Percentiles rank a stretch among this genome's conserved stretches.
Evolutionary conservation across 2,797 vertebrate species (phyloP).

Genomic region (Sebastiscus albofasciatus): DNA sequence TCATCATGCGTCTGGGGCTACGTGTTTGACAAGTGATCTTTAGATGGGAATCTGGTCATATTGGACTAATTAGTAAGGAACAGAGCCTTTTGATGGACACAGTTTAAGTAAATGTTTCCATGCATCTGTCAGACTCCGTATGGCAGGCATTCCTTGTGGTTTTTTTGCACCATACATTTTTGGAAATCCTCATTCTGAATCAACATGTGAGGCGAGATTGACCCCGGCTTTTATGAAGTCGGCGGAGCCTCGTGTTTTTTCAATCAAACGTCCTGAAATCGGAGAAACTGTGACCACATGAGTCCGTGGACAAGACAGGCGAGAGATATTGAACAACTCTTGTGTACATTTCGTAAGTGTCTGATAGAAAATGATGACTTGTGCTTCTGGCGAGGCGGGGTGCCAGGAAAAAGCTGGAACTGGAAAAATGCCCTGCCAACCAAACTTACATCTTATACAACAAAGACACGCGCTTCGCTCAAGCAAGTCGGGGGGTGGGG

Average conservation of each 20-base stretch:
- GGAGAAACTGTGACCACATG: constrained; percentile 51
- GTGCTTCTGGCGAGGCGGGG: constrained; percentile 50
- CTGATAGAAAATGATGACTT: constrained; percentile 73
- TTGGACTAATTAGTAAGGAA: constrained; percentile 82
- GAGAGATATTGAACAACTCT: constrained; percentile 68
- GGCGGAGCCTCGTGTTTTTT: constrained; percentile 59
- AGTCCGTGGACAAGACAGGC: constrained; percentile 43
- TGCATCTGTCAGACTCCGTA: constrained; percentile 71
- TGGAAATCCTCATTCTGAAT: constrained; percentile 74
- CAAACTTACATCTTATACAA: constrained; percentile 61
- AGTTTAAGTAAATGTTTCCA: constrained; percentile 83
- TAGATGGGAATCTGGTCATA: constrained; percentile 62
- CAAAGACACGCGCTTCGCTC: constrained; percentile 50
- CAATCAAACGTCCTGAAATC: constrained; percentile 53
- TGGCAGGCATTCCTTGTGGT: constrained; percentile 74
- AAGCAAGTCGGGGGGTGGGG: constrained; percentile 19
- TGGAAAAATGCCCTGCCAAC: constrained; percentile 69
- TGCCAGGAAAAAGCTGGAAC: constrained; percentile 71
- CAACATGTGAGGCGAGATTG: constrained; percentile 65
- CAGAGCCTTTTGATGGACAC: constrained; percentile 78
- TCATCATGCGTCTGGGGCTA: constrained; percentile 45
- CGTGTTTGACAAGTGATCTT: constrained; percentile 64
- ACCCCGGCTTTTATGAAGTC: constrained; percentile 62
- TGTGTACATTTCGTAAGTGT: constrained; percentile 70
- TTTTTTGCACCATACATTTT: constrained; percentile 65